phyloP scores from a whole-genome alignment of 2,888 invertebrate species.

The Catocala sponsa region DNA sequence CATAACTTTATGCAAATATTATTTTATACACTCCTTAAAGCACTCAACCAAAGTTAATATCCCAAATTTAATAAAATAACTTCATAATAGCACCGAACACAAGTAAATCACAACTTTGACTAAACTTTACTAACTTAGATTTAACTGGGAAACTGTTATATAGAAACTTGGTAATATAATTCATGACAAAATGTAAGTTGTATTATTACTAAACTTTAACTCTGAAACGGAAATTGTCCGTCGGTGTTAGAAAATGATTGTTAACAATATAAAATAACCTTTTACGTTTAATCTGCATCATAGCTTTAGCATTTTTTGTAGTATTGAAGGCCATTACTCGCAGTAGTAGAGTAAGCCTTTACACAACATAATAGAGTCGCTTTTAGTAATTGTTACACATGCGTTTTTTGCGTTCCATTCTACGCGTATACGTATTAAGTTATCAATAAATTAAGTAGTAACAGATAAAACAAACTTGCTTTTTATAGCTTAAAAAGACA shows the following conservation, averaged over 20 bases:
- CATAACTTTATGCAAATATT: slow-evolving; percentile 18
- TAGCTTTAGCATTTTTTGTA: slow-evolving; percentile 64
- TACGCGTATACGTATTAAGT: slow-evolving; percentile 8
- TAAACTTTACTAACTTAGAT: slow-evolving; percentile 43
- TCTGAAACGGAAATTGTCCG: slow-evolving; percentile 47
- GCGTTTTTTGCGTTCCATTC: slow-evolving; percentile 41
- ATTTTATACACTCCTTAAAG: slow-evolving; percentile 21
- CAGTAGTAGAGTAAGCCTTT: slow-evolving; percentile 51
- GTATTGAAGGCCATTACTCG: slow-evolving; percentile 65
- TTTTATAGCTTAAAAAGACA: not conserved
- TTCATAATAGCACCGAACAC: slow-evolving; percentile 36
- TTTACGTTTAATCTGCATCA: slow-evolving; percentile 68
- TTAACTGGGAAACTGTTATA: slow-evolving; percentile 25
- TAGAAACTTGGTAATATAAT: slow-evolving; percentile 19
- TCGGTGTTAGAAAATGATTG: slow-evolving; percentile 43
- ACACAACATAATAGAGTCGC: slow-evolving; percentile 55
- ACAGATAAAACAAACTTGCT: not conserved
- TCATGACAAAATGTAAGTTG: slow-evolving; percentile 5
- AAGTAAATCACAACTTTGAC: slow-evolving; percentile 49
- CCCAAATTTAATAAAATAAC: slow-evolving; percentile 21
- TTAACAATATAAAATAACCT: slow-evolving; percentile 71
- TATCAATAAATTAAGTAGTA: not conserved
- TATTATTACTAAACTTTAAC: slow-evolving; percentile 23
- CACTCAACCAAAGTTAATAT: slow-evolving; percentile 23
- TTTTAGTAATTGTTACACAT: slow-evolving; percentile 44